Evolutionary conservation across 2,797 vertebrate genomes (phyloP).

Genomic region (Miichthys miiuy): DNA sequence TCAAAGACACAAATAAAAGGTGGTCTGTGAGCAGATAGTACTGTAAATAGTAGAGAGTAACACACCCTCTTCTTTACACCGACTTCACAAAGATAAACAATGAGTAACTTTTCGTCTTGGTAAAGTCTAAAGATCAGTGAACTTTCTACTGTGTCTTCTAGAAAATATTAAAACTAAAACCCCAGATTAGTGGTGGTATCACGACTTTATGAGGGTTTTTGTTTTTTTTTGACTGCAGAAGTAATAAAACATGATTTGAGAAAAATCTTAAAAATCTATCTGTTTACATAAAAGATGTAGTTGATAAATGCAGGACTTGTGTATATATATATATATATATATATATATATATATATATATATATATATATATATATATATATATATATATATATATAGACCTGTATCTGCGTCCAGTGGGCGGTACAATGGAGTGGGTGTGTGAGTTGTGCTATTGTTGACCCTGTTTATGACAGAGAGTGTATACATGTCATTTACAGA

Average conservation of each 20-base stretch:
- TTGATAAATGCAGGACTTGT: neutral
- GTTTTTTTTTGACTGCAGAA: neutral
- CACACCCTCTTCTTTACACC: neutral
- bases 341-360: too few species aligned
- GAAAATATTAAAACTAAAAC: neutral
- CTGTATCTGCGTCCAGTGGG: too few species aligned
- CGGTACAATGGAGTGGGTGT: too few species aligned
- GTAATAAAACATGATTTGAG: neutral
- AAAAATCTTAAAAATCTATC: neutral
- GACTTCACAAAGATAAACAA: neutral
- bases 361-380: too few species aligned
- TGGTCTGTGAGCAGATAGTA: conserved; percentile 1
- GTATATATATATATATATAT: too few species aligned
- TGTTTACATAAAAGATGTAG: neutral
- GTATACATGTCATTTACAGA: too few species aligned
- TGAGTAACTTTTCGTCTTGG: neutral
- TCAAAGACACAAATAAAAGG: neutral
- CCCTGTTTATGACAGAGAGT: too few species aligned
- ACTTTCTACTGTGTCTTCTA: neutral
- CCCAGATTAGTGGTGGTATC: neutral
- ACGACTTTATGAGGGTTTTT: too few species aligned
- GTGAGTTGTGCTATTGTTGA: too few species aligned
- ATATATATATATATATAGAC: too few species aligned
- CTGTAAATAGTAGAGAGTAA: neutral
- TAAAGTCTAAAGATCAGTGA: neutral